Conservation (phyloP, 2,113 vertebrate genomes). For the Onychostruthus taczanowskii region DNA sequence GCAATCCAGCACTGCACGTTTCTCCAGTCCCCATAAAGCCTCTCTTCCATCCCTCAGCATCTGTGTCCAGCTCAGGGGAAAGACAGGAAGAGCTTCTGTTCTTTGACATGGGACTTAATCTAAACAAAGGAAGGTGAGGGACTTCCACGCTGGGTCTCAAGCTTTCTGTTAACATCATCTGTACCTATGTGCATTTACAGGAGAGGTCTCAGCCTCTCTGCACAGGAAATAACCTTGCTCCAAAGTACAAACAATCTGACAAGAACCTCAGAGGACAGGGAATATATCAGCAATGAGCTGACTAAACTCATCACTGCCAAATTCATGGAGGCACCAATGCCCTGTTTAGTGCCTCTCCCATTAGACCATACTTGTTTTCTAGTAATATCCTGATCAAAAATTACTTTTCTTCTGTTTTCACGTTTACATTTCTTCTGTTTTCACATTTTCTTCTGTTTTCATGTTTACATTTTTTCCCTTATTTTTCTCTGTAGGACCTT, state of each 20-base stretch:
- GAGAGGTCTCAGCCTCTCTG: neutral
- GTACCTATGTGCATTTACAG: neutral
- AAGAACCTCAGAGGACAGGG: neutral
- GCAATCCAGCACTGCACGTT: neutral
- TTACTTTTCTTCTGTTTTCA: neutral
- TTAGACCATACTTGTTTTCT: neutral
- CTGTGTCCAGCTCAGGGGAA: neutral
- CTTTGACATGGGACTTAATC: neutral
- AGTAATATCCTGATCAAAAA: neutral
- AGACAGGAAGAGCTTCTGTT: neutral
- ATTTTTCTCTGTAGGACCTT: neutral
- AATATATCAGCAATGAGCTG: neutral
- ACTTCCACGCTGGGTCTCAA: neutral
- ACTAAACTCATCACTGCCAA: neutral
- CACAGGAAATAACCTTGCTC: neutral
- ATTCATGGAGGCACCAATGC: neutral
- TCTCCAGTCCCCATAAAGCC: neutral
- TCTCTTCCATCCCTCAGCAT: neutral
- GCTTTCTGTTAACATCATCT: neutral
- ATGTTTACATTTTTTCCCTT: neutral
- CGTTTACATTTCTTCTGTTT: neutral
- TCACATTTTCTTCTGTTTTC: neutral
- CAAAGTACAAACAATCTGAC: neutral
- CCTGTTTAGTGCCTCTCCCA: neutral
- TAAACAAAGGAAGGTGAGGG: neutral